Evolutionary conservation across 1,140 invertebrate genomes (phyloP).

Genomic region (Zaprionus gabonicus): DNA sequence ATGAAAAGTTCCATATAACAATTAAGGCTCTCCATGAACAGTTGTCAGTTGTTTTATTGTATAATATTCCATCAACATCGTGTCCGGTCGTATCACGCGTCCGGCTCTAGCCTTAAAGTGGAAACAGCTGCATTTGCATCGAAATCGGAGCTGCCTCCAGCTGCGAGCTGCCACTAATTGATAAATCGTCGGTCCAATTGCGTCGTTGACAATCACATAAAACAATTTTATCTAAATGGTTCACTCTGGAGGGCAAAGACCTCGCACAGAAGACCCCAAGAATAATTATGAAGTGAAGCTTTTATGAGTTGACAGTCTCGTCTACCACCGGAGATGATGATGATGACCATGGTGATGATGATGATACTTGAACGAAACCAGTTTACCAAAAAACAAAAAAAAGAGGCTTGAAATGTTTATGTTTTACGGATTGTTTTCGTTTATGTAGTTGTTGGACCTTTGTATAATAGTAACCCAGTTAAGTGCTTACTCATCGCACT

Average conservation of each 20-base stretch:
- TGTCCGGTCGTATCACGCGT: conserved; percentile 11
- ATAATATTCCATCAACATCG: not conserved
- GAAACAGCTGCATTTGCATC: conserved; percentile 13
- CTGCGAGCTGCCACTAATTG: conserved; percentile 35
- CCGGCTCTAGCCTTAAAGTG: not conserved
- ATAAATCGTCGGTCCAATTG: conserved; percentile 34
- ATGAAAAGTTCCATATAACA: not conserved
- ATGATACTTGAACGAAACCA: conserved; percentile 41
- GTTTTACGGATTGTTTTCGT: conserved; percentile 50
- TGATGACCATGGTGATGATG: conserved; percentile 20
- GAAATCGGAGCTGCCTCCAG: not conserved
- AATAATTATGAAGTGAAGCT: conserved; percentile 25
- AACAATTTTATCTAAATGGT: conserved; percentile 41
- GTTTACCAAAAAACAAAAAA: conserved; percentile 38
- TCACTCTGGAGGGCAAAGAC: conserved; percentile 65
- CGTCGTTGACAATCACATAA: conserved; percentile 49
- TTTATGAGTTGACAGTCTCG: conserved; percentile 41
- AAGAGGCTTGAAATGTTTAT: conserved; percentile 48
- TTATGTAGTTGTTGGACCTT: conserved; percentile 3
- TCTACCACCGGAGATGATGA: conserved; percentile 35
- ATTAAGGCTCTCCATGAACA: not conserved
- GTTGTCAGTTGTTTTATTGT: not conserved
- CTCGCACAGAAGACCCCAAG: conserved; percentile 36
- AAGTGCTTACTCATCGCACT: conserved; percentile 45
- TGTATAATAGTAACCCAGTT: conserved; percentile 68